These are phyloP conservation scores for Alexandromys fortis DNA, from an alignment of 2,113 vertebrate genomes.

Conservation along the genomic window DNA sequence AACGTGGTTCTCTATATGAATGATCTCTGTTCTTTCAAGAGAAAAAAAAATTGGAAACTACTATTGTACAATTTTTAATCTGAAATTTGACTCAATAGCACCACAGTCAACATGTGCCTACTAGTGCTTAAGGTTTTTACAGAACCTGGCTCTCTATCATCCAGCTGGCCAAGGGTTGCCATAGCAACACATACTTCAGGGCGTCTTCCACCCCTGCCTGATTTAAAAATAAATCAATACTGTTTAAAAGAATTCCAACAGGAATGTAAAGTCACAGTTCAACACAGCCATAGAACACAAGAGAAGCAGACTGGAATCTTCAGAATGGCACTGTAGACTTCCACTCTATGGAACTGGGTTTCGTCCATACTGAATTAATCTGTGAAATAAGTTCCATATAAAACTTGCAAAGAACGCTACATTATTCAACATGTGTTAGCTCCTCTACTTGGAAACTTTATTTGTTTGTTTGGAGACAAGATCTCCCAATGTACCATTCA, in stretches of 20 bases:
- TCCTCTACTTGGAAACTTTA: background rate
- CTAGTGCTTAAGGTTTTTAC: background rate
- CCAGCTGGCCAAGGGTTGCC: background rate
- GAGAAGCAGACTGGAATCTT: background rate
- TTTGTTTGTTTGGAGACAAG: background rate
- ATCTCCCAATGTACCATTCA: background rate
- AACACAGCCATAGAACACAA: background rate
- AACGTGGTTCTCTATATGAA: background rate
- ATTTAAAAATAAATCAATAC: background rate
- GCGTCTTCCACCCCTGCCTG: background rate
- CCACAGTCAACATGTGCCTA: background rate
- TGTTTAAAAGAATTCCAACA: background rate
- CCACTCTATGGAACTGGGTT: background rate
- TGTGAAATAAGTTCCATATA: background rate
- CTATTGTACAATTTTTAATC: background rate
- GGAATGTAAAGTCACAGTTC: background rate
- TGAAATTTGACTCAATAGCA: background rate
- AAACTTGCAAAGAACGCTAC: background rate
- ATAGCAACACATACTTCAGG: background rate
- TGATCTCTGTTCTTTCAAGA: background rate
- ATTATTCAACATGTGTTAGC: background rate
- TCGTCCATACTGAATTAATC: background rate
- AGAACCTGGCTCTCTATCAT: background rate
- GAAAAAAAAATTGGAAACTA: background rate
- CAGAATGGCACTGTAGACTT: background rate